Base-by-base conservation (phyloP, 92 coral and sea anemone species). In the Nematostella vectensis region DNA sequence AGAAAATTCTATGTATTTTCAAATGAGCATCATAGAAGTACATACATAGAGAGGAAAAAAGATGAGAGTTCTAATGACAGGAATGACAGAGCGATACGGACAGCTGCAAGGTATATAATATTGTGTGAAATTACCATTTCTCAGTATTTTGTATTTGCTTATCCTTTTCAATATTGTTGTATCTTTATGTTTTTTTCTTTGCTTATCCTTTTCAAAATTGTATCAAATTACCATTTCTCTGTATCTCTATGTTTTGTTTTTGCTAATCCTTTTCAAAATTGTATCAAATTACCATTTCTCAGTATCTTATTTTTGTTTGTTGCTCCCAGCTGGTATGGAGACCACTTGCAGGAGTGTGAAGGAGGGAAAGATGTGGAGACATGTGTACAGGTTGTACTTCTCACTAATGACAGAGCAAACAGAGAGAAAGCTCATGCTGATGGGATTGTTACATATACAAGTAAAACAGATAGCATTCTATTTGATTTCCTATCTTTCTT, bases 31-130 rank as follows among this genome's bases (percentile, higher is more conserved):
- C 95, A 88, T 85, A 33, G 40, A 33, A 33, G 82, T 29, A 91
- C 96, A 1, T 91, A 91, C 27, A 27, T 91, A 17, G 96, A 86
- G 62, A 80, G 96, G 59, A 75, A 67, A 65, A 86, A 82, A 62
- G 88, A 82, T 12, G 98, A 86, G 53, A 86, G 96, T 1, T 27
- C 88, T 9, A 91, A 91, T 70, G 96, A 91, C 69, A 69, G 98
- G 53, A 91, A 91, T 77, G 98, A 91, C 58, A 60, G 98, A 47
- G 98, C 96, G 20, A 91, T 91, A 52, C 70, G 98, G 64, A 72
- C 65, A 24, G 72, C 98, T 4, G 76, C 93, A 51, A 91, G 93
- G 98, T 91, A 39, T 20, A 13, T 13, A 4, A 8, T 48, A 33
- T n/a, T n/a, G n/a, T n/a, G n/a, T n/a, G n/a, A n/a, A n/a, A n/a